phyloP scores from a whole-genome alignment of 2,113 vertebrate species.

The Guaruba guarouba region DNA sequence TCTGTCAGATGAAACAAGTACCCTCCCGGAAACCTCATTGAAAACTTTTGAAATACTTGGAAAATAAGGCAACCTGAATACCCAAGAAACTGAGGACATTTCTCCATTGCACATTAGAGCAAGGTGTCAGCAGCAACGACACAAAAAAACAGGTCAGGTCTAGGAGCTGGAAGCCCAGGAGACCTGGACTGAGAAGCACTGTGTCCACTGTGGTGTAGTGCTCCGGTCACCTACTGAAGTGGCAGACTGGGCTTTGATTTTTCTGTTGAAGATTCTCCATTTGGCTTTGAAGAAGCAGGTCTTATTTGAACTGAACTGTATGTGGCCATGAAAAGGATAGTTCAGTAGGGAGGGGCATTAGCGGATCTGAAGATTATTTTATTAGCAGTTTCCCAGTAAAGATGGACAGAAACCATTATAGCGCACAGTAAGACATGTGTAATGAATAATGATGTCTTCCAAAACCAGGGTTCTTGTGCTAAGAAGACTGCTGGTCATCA shows the following conservation, averaged over 20 bases:
- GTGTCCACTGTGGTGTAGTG: fast-evolving
- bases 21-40: neutral
- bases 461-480: neutral
- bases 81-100: fast-evolving
- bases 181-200: fast-evolving
- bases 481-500: neutral
- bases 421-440: fast-evolving
- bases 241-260: neutral
- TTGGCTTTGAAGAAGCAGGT: neutral
- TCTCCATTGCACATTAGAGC: neutral
- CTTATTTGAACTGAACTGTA: neutral
- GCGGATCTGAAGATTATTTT: neutral
- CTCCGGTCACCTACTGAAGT: neutral
- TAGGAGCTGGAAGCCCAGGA: neutral
- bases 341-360: neutral
- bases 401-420: neutral
- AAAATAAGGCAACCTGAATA: neutral
- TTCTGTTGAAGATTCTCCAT: neutral
- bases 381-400: neutral
- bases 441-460: neutral
- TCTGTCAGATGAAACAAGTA: neutral
- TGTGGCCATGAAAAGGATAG: neutral
- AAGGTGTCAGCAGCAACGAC: neutral
- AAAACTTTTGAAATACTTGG: neutral
- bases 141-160: neutral